Conservation (phyloP, 2,113 vertebrate genomes). For the Periophthalmus modestus region DNA sequence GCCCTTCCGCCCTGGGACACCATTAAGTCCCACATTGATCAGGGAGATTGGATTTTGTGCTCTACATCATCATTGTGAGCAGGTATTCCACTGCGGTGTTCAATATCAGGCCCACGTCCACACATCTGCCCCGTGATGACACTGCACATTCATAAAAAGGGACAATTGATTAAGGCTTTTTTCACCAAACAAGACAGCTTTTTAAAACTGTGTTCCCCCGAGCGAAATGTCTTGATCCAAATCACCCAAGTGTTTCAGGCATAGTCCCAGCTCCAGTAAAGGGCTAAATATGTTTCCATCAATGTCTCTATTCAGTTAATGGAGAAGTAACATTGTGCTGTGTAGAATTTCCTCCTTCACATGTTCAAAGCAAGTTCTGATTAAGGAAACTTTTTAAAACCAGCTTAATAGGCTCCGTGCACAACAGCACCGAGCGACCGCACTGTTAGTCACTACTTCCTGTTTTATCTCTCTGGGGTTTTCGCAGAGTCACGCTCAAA, state of each 20-base stretch:
- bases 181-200: background rate
- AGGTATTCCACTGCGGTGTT: slow-evolving; percentile 5
- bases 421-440: no score
- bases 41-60: slow-evolving; percentile 13
- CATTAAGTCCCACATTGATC: slow-evolving; percentile 26
- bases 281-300: background rate
- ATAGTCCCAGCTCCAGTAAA: background rate
- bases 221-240: background rate
- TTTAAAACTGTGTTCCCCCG: background rate
- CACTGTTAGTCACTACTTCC: no score
- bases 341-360: background rate
- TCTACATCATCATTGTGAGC: background rate
- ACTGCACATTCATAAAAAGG: slow-evolving; percentile 1
- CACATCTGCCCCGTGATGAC: background rate
- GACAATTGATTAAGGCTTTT: background rate
- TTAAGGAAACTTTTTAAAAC: background rate
- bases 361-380: background rate
- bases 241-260: background rate
- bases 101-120: background rate
- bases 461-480: no score
- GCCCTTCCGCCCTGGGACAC: slow-evolving; percentile 18
- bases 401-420: no score
- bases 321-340: background rate
- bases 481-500: no score
- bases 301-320: background rate